phyloP scores from a whole-genome alignment of 2,113 vertebrate species.

The Speoplatyrhinus poulsoni region DNA sequence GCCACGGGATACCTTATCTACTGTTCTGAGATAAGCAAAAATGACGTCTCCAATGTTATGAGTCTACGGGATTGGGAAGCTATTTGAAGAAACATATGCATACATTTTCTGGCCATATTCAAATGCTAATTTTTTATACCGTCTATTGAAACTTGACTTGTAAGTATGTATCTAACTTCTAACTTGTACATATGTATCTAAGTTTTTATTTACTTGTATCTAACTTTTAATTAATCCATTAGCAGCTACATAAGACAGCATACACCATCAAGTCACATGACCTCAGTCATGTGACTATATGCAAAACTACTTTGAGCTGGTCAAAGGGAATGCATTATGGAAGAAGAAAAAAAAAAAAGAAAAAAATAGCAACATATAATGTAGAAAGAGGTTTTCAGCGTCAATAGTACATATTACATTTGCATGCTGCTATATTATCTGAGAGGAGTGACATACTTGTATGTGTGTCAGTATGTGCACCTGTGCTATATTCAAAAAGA shows the following conservation, averaged over 20 bases:
- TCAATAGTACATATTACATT: conserved; percentile 25
- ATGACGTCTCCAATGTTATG: conserved; percentile 14
- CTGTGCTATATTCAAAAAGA: conserved; percentile 62
- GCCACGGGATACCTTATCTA: too few species aligned
- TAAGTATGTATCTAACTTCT: conserved; percentile 3
- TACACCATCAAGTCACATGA: too few species aligned
- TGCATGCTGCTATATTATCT: conserved; percentile 42
- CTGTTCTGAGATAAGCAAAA: too few species aligned
- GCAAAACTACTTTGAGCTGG: conserved; percentile 12
- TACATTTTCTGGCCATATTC: neutral
- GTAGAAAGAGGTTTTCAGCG: neutral
- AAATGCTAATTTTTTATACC: conserved; percentile 5
- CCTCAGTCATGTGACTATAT: conserved; percentile 17
- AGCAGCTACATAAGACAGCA: conserved; percentile 24
- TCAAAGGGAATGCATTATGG: conserved; percentile 16
- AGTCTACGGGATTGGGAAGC: conserved; percentile 23
- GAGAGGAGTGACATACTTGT: conserved; percentile 28
- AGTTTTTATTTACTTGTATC: conserved; percentile 8
- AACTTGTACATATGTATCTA: neutral
- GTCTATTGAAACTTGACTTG: conserved; percentile 1
- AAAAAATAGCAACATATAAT: neutral
- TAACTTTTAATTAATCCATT: conserved; percentile 28
- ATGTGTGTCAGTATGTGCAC: conserved; percentile 21
- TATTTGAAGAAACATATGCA: neutral
- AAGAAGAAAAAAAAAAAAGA: neutral